Evolutionary conservation across 2,113 vertebrate genomes (phyloP).

Genomic region (Pogona vitticeps): DNA sequence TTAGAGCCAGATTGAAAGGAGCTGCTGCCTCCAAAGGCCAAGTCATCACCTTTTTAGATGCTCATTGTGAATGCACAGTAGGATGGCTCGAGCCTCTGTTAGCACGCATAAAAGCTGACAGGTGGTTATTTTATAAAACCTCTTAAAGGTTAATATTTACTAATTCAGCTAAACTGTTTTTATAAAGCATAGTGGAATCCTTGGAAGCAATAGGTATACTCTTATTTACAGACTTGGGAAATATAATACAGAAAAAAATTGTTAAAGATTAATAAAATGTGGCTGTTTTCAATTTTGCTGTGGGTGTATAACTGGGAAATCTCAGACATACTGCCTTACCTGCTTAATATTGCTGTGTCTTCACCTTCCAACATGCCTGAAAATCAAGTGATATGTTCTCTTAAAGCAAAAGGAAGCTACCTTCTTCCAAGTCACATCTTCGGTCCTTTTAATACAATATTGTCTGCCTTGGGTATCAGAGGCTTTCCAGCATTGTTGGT

Average conservation of each 20-base stretch:
- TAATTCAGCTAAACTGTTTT: background rate
- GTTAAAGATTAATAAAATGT: background rate
- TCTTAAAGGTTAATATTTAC: slow-evolving; percentile 7
- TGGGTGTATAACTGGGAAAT: background rate
- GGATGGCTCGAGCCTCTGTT: slow-evolving; percentile 97
- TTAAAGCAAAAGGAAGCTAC: background rate
- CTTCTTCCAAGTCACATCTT: background rate
- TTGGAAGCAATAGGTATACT: slow-evolving; percentile 16
- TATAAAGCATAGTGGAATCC: background rate
- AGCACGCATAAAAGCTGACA: slow-evolving; percentile 93
- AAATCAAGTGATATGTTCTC: background rate
- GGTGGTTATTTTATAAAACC: slow-evolving; percentile 75
- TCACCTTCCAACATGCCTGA: background rate
- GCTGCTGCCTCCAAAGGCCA: slow-evolving; percentile 95
- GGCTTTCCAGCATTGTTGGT: background rate
- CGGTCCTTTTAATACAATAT: background rate
- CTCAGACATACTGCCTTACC: no score
- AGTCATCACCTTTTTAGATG: slow-evolving; percentile 98
- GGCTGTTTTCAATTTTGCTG: background rate
- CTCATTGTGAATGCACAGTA: slow-evolving; percentile 96
- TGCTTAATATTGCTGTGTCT: background rate
- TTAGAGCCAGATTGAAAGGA: slow-evolving; percentile 94
- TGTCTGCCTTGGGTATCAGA: background rate
- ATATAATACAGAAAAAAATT: background rate
- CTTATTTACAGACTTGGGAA: background rate